Percentiles rank a stretch among this genome's conserved stretches.
Conservation (phyloP, 2,113 vertebrate genomes). For the Sinocyclocheilus anophthalmus region DNA sequence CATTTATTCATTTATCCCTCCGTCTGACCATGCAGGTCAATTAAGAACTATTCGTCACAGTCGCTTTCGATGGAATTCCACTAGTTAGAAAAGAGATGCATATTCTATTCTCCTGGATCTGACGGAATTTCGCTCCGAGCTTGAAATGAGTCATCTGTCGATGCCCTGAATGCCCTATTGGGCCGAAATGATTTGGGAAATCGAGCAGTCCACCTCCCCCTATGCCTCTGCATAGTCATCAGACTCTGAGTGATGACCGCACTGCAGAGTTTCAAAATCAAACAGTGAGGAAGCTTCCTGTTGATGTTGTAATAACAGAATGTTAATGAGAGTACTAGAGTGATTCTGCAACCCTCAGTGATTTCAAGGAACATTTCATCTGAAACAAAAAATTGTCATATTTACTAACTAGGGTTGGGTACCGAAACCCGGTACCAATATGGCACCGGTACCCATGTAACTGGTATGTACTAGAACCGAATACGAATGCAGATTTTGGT, state of each 20-base stretch:
- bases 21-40: neutral
- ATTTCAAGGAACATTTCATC: neutral
- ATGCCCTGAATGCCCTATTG: neutral
- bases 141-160: neutral
- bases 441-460: too few relatives aligned
- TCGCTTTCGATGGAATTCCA: neutral
- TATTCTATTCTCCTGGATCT: neutral
- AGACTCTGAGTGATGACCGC: neutral
- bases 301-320: neutral
- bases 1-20: constrained; percentile 4
- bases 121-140: neutral
- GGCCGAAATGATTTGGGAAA: neutral
- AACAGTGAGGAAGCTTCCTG: neutral
- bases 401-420: too few relatives aligned
- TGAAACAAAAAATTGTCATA: too few relatives aligned
- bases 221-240: neutral
- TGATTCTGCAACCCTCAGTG: neutral
- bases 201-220: neutral
- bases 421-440: too few relatives aligned
- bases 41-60: neutral
- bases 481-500: too few relatives aligned
- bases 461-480: too few relatives aligned
- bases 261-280: constrained; percentile 4
- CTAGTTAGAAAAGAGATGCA: neutral
- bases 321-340: neutral